Base-by-base conservation (phyloP, 2,113 vertebrate species). In the Indri indri region DNA sequence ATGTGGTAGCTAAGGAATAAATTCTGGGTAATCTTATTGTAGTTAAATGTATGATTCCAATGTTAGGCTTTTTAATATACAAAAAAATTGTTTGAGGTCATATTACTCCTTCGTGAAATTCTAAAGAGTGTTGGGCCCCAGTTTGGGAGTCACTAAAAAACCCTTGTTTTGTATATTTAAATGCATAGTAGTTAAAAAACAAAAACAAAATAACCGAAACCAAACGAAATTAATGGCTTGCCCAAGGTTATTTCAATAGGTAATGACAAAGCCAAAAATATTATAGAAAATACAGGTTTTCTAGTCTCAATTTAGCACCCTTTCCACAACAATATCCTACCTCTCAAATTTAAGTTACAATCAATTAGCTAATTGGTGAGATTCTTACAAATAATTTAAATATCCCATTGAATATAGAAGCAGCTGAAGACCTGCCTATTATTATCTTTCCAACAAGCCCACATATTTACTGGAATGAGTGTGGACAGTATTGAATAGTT, bases 71-170 rank as follows among this genome's bases (percentile, higher is more conserved):
- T 71, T 65, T 92, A 23, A 25, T 7, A 8, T 7, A 76, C 37
- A 57, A 54, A 90, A 92, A 71, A 27, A 27, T 68, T 40, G 61
- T 61, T 50, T 80, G 42, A 83, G 32, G n/a, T 81, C 70, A 47
- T 47, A 42, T 90, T 79, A 82, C 20, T 37, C 47, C 54, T 94
- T 68, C 68, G 68, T 92, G 88, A 91, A 65, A 86, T 89, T 96
- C 47, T 59, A 30, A 85, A 66, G 52, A 80, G 13, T 22, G 34
- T 13, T 23, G 11, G 50, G 37, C 13, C 20, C n/a, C 3, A 65
- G 34, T 87, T 90, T n/a, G 88, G 65, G 65, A 88, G 22, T 13
- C 57, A 50, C 23, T 13, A 74, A 82, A 96, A 96, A 96, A 45
- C 52, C 16, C 13, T 90, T 3, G 0, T 65, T 95, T 90, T 70